Percentiles rank a stretch among this genome's conserved stretches.
Conservation (phyloP, 2,797 vertebrate genomes). For the Pantherophis vulpinus region DNA sequence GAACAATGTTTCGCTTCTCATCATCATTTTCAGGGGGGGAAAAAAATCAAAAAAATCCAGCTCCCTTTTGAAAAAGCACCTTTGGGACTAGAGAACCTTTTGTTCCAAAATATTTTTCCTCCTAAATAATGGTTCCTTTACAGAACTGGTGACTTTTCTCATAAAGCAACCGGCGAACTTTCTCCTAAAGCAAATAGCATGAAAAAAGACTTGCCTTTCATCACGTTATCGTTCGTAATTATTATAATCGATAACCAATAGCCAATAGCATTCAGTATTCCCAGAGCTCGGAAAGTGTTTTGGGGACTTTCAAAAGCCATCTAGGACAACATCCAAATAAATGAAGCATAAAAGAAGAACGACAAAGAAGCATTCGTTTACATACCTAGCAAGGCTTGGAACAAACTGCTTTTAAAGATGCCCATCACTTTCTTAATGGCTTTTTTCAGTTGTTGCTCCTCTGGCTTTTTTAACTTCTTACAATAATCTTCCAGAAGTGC, state of each 20-base stretch:
- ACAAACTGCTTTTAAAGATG: constrained; percentile 93
- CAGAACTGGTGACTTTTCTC: not conserved
- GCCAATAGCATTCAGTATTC: not conserved
- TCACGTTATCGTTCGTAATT: not conserved
- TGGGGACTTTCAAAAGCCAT: not conserved
- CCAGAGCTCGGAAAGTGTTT: not conserved
- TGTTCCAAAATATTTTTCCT: not conserved
- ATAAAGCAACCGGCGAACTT: not conserved
- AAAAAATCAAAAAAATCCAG: too few relatives aligned
- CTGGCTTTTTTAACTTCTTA: constrained; percentile 85
- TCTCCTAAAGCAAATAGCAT: not conserved
- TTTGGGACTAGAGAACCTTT: not conserved
- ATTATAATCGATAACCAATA: not conserved
- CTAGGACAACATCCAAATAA: not conserved
- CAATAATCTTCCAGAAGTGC: constrained; percentile 91
- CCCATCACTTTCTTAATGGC: constrained; percentile 91
- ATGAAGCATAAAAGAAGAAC: not conserved
- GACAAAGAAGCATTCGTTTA: constrained; percentile 39
- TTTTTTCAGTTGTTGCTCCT: constrained; percentile 88
- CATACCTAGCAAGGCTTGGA: constrained; percentile 94
- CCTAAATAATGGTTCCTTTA: not conserved
- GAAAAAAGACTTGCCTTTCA: not conserved
- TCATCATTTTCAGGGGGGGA: not conserved
- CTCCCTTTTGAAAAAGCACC: not conserved
- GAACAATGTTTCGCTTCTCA: too few relatives aligned